Conservation (phyloP, 2,888 invertebrate genomes). For the Scelioninae gen. 2 region DNA sequence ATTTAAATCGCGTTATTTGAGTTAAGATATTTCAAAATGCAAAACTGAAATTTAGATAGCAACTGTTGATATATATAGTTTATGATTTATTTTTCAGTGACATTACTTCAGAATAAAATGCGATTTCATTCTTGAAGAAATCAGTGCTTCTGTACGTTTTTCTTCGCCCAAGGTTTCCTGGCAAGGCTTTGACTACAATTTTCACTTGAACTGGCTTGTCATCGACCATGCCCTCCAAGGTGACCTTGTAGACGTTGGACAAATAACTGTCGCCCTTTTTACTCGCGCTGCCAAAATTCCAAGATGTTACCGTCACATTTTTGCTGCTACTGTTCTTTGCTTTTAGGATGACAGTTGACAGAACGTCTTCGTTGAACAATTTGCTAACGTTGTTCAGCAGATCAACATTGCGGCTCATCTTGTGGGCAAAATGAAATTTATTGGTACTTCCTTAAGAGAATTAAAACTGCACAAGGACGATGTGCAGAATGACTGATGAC, state of each 20-base stretch:
- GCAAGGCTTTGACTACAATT: slow-evolving; percentile 82
- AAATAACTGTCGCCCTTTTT: slow-evolving; percentile 84
- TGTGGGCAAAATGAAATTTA: not conserved
- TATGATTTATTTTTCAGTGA: no score
- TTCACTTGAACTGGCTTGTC: slow-evolving; percentile 74
- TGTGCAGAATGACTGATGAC: not conserved
- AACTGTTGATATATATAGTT: no score
- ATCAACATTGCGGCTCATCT: slow-evolving; percentile 27
- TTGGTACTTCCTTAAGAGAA: no score
- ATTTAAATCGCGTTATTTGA: no score
- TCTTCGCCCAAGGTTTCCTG: slow-evolving; percentile 79
- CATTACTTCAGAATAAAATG: slow-evolving; percentile 78
- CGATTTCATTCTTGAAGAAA: slow-evolving; percentile 84
- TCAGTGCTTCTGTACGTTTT: slow-evolving; percentile 81
- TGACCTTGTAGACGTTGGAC: slow-evolving; percentile 80
- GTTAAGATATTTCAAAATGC: no score
- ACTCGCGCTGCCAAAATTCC: slow-evolving; percentile 74
- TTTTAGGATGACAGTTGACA: slow-evolving; percentile 74
- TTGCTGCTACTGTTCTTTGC: slow-evolving; percentile 66
- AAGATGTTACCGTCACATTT: slow-evolving; percentile 72
- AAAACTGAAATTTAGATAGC: no score
- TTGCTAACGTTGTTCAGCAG: slow-evolving; percentile 27
- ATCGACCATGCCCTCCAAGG: slow-evolving; percentile 76
- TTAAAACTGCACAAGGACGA: no score
- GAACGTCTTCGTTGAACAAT: slow-evolving; percentile 73